Percentiles rank a stretch among this genome's conserved stretches.
Conservation (phyloP, 2,113 vertebrate species). For the Oryzias woworae region DNA sequence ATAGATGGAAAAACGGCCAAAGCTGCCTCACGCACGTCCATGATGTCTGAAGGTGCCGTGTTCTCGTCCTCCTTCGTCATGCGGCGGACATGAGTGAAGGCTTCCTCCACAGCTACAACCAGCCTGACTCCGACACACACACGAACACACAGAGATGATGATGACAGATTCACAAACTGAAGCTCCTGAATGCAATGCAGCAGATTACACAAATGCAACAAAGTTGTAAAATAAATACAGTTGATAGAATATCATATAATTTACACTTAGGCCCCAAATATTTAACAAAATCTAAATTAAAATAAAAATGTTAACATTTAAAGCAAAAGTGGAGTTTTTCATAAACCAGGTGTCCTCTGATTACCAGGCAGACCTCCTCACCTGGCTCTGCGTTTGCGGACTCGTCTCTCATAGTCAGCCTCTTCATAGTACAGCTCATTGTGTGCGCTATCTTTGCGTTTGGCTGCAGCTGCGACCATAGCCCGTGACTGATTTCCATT, state of each 20-base stretch:
- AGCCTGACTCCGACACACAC: slow-evolving; percentile 75
- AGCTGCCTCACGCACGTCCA: slow-evolving; percentile 93
- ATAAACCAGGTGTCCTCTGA: background rate
- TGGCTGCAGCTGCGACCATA: slow-evolving; percentile 85
- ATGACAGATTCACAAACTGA: too few relatives aligned
- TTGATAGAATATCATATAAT: too few relatives aligned
- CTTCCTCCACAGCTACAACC: slow-evolving; percentile 93
- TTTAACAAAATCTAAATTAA: too few relatives aligned
- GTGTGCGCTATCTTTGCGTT: slow-evolving; percentile 88
- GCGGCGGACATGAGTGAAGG: slow-evolving; percentile 93
- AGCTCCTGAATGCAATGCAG: too few relatives aligned
- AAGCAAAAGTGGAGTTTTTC: too few relatives aligned
- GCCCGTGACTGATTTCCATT: slow-evolving; percentile 84
- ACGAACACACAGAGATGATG: slow-evolving; percentile 2
- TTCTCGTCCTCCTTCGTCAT: slow-evolving; percentile 91
- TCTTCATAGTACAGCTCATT: slow-evolving; percentile 95
- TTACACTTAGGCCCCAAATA: too few relatives aligned
- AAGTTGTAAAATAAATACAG: too few relatives aligned
- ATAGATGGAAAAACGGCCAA: slow-evolving; percentile 96
- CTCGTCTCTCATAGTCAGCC: slow-evolving; percentile 90
- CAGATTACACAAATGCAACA: too few relatives aligned
- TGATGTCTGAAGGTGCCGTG: slow-evolving; percentile 87
- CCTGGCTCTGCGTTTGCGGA: slow-evolving; percentile 92
- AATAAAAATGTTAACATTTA: too few relatives aligned
- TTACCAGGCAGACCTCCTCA: slow-evolving; percentile 43